Evolutionary conservation across 2,888 invertebrate species (phyloP).

Genomic region (Idaea biselata): DNA sequence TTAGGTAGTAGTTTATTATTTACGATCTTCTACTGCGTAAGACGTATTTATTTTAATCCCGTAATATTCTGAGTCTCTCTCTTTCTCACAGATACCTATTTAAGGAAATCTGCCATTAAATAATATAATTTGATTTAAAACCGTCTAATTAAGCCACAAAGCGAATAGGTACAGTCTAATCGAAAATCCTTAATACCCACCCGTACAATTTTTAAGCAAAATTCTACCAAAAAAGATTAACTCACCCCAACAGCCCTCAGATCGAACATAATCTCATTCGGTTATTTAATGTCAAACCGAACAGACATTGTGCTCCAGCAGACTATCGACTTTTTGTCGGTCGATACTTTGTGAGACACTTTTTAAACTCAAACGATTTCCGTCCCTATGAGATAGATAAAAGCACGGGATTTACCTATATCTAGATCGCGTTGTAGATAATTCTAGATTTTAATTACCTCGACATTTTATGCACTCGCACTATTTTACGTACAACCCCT

Average conservation of each 20-base stretch:
- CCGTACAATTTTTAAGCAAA: constrained; percentile 14
- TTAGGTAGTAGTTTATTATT: too few species aligned
- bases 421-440: too few species aligned
- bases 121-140: background rate
- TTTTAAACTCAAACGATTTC: background rate
- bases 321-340: background rate
- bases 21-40: background rate
- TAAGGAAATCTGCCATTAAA: background rate
- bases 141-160: background rate
- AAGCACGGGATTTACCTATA: too few species aligned
- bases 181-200: background rate
- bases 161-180: background rate
- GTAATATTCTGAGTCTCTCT: background rate
- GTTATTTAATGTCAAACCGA: constrained; percentile 61
- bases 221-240: constrained; percentile 19
- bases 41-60: background rate
- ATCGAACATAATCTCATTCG: constrained; percentile 57
- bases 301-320: constrained; percentile 46
- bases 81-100: background rate
- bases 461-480: too few species aligned
- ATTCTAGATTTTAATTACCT: too few species aligned
- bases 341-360: background rate
- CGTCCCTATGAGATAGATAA: too few species aligned
- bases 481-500: too few species aligned
- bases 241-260: constrained; percentile 22